These are phyloP conservation scores for Podarcis lilfordi DNA, from an alignment of 2,797 vertebrate species.

Conservation along the genomic window DNA sequence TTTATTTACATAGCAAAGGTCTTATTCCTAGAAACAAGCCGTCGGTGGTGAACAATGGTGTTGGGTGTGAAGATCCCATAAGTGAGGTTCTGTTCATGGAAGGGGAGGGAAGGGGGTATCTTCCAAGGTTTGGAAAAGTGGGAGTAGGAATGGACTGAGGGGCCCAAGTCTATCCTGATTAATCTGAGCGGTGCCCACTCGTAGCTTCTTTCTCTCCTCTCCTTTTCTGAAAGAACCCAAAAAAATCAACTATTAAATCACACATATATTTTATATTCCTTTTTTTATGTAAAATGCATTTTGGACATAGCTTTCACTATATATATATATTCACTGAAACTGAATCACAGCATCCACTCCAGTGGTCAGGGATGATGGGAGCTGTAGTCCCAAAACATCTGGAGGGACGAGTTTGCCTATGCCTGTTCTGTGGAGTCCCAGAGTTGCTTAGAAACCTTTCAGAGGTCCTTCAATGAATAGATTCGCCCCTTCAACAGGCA, in stretches of 20 bases:
- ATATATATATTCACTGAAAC: too few species aligned
- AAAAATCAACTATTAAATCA: too few species aligned
- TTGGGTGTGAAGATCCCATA: background rate
- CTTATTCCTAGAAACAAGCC: background rate
- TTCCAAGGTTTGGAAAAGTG: background rate
- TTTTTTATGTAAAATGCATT: too few species aligned
- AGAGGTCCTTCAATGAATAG: background rate
- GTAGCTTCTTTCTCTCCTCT: background rate
- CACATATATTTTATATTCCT: too few species aligned
- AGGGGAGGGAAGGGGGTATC: background rate
- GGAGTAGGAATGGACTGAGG: too few species aligned
- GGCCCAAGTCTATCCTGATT: too few species aligned
- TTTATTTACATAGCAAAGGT: background rate
- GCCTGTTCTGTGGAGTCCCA: background rate
- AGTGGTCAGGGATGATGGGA: too few species aligned
- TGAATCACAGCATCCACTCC: too few species aligned
- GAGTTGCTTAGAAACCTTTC: background rate
- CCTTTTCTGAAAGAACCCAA: background rate
- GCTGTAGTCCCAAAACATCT: too few species aligned
- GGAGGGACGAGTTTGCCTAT: too few species aligned
- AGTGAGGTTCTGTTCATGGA: background rate
- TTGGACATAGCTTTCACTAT: too few species aligned
- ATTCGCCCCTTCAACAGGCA: background rate
- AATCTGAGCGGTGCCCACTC: too few species aligned
- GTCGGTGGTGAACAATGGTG: background rate